Evolutionary conservation across 2,888 invertebrate genomes (phyloP), one percentile per base, ranked within the genome.

Genomic region (Leuctra nigra): DNA sequence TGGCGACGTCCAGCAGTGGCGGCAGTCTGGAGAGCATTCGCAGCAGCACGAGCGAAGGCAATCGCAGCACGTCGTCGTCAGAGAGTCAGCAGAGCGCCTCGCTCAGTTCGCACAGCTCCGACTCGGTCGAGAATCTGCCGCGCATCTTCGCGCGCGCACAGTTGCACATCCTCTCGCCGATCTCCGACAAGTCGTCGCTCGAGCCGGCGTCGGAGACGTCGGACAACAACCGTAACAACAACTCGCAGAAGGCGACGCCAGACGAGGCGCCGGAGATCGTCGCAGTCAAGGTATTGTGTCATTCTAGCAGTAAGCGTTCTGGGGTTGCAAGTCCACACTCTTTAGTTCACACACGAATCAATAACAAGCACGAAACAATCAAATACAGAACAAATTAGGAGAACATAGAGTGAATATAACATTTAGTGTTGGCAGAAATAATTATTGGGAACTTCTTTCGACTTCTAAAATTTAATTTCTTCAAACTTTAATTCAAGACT

Each of bases 111-210:
- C 90, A 91, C 69, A 89, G 88, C 70, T 90, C 90, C 36, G 90
- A 91, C 72, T 88, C 86, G 3, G 61, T 63, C 62, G 83, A 83
- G 56, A 1, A 66, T 65, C 73, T 79, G 63, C 63, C 60, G 33
- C 39, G 53, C 41, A 54, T 54, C 48, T 72, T 81, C 39, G 78
- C 82, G 56, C 82, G 86, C 64, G 86, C 87, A 70, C 90, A 91
- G 70, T 74, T 91, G 64, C 90, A 91, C 72, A 89, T 91, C 68
- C 77, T 91, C 47, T 91, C 91, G 66, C 91, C 91, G 18, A 91
- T 91, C 67, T 91, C 91, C 57, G 91, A 91, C 72, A 91, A 91
- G 72, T 91, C 91, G 20, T 90, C 90, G 1, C 90, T 89, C 71
- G 91, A 91, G 68, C 89, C 87, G 14, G 86, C 82, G 18, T 87